phyloP scores from a whole-genome alignment of 2,888 invertebrate genomes.

The Yponomeuta malinellus region DNA sequence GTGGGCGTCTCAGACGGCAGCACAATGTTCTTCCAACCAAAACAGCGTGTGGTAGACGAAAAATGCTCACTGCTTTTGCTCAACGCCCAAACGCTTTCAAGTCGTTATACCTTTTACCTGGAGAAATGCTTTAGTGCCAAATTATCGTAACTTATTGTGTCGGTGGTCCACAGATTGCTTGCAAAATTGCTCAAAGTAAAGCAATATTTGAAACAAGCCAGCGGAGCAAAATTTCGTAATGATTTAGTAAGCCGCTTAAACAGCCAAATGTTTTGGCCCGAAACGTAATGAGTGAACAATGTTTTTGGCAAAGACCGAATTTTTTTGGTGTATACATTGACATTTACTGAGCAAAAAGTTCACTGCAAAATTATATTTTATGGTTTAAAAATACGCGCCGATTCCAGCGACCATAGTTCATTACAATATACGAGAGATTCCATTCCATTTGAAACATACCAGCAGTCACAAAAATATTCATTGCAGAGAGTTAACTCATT shows the following conservation, averaged over 20 bases:
- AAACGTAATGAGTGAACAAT: background rate
- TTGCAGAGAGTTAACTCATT: no score
- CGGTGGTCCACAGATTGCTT: background rate
- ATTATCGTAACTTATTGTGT: background rate
- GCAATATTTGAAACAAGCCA: background rate
- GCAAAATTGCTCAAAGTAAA: background rate
- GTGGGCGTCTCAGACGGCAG: no score
- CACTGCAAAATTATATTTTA: background rate
- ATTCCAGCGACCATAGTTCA: background rate
- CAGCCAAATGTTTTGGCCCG: background rate
- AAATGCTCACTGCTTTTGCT: constrained; percentile 8
- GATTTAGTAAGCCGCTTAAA: constrained; percentile 1
- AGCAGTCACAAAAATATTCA: background rate
- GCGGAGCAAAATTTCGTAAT: background rate
- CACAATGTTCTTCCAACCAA: no score
- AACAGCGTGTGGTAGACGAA: background rate
- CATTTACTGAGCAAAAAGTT: background rate
- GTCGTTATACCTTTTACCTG: constrained; percentile 3
- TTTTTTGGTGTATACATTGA: background rate
- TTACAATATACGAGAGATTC: constrained; percentile 3
- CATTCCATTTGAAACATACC: constrained; percentile 1
- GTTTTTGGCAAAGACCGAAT: background rate
- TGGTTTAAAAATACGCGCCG: background rate
- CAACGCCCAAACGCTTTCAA: background rate
- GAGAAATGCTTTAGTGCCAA: background rate